These are phyloP conservation scores for Bubo scandiacus DNA, from an alignment of 2,113 vertebrate species.

Conservation along the genomic window DNA sequence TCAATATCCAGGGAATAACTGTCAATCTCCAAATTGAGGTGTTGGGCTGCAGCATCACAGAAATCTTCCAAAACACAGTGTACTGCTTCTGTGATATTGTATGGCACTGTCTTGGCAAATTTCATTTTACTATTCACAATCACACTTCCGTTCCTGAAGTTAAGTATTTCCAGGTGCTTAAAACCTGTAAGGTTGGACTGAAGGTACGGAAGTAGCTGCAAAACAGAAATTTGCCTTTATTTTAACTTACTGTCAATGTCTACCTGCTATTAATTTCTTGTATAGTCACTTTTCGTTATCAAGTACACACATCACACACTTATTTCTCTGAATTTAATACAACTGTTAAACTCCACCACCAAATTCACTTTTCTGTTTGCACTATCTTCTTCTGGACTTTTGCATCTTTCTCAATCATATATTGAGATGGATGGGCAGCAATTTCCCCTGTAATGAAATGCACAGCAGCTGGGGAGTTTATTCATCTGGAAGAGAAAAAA, in stretches of 20 bases:
- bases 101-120: conserved; percentile 86
- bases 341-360: not conserved
- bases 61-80: conserved; percentile 86
- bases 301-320: not conserved
- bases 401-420: not conserved
- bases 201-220: conserved; percentile 88
- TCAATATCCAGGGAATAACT: conserved; percentile 85
- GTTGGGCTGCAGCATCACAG: conserved; percentile 74
- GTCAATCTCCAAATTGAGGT: conserved; percentile 87
- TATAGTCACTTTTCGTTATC: not conserved
- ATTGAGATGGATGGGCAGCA: conserved; percentile 34
- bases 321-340: conserved; percentile 6
- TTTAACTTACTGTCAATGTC: not conserved
- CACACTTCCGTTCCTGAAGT: conserved; percentile 90
- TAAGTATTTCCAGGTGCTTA: conserved; percentile 90
- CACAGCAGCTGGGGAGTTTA: conserved; percentile 10
- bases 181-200: conserved; percentile 91
- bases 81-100: conserved; percentile 88
- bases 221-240: conserved; percentile 7
- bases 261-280: not conserved
- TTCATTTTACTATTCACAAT: conserved; percentile 92
- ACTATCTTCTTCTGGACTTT: not conserved
- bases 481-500: conserved; percentile 28
- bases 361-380: conserved; percentile 4
- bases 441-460: conserved; percentile 46